phyloP scores from a whole-genome alignment of 1,140 invertebrate genomes.

The Halictus rubicundus region DNA sequence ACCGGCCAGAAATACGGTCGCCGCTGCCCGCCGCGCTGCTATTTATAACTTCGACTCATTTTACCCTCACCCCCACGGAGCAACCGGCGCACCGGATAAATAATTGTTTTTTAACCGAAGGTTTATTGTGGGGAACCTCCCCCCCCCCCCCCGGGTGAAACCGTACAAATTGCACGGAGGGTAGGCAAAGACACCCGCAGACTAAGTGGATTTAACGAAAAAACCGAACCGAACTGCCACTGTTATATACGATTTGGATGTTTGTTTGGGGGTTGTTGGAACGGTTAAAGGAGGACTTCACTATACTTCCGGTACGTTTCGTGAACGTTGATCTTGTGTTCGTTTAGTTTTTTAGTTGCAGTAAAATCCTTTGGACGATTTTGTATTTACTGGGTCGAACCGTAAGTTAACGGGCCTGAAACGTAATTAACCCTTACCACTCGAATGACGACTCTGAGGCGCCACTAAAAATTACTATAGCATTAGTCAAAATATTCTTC shows the following conservation, averaged over 20 bases:
- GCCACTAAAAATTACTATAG: too few species aligned
- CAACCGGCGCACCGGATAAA: conserved; percentile 58
- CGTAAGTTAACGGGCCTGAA: too few species aligned
- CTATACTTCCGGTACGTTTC: too few species aligned
- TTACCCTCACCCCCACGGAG: conserved; percentile 61
- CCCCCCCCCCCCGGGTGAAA: conserved; percentile 5
- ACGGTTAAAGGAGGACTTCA: too few species aligned
- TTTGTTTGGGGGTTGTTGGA: too few species aligned
- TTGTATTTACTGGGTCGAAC: too few species aligned
- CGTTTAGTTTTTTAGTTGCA: too few species aligned
- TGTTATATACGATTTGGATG: not conserved
- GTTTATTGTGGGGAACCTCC: conserved; percentile 53
- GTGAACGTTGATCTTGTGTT: too few species aligned
- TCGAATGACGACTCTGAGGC: too few species aligned
- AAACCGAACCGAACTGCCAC: not conserved
- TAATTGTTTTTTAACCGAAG: conserved; percentile 64
- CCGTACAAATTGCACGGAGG: conserved; percentile 32
- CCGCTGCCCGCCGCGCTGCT: conserved; percentile 45
- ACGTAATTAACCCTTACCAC: too few species aligned
- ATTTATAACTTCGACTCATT: conserved; percentile 68
- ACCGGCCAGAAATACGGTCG: conserved; percentile 52
- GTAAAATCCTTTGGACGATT: too few species aligned
- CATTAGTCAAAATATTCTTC: too few species aligned
- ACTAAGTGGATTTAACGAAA: conserved; percentile 34
- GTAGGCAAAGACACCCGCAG: conserved; percentile 9